Base-by-base conservation (phyloP, 2,888 invertebrate species). In the Bellardia pandia region DNA sequence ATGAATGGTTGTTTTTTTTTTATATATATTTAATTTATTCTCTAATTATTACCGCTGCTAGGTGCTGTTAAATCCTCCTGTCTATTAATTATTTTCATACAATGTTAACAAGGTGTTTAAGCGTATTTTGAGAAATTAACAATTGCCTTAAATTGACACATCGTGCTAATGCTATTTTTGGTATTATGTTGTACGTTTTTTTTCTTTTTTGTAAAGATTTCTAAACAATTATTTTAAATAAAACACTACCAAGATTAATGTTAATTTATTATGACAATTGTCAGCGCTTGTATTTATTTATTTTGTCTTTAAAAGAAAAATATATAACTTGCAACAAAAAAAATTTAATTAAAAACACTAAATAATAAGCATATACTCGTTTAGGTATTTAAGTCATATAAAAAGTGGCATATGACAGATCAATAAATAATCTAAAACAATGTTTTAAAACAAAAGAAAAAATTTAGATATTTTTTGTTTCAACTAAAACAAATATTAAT, bases 161-260 rank as follows among this genome's bases (percentile, higher is more conserved):
- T 86, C 86, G 86, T 86, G 86, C 86, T 74, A 7, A 56, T 84
- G 60, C 86, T 56, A 68, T 81, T 86, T 86, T 86, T 86, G 86
- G 86, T 80, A 72, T 80, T 68, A 62, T 56, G 16, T 23, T 48
- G 23, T 48, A 42, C 23, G 11, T 69, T 9, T 33, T 13, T n/a
- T 40, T 33, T 37, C 64, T 74, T 40, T 14, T 71, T 56, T 14
- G 2, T 23, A 62, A 69, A 68, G 30, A 62, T 60, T 74, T 64
- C 64, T 56, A n/a, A 84, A 77, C 80, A 84, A 77, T 86, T 76
- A 76, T 80, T 84, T 83, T 45, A 84, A 75, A 72, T 62, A 60
- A 72, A 80, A 53, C 76, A 72, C 30, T 56, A 40, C 68, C 23
- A 77, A 80, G 72, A 80, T 86, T 68, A 84, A 86, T 83, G 71